phyloP scores from a whole-genome alignment of 2,113 vertebrate genomes.

The Barnardius zonarius region DNA sequence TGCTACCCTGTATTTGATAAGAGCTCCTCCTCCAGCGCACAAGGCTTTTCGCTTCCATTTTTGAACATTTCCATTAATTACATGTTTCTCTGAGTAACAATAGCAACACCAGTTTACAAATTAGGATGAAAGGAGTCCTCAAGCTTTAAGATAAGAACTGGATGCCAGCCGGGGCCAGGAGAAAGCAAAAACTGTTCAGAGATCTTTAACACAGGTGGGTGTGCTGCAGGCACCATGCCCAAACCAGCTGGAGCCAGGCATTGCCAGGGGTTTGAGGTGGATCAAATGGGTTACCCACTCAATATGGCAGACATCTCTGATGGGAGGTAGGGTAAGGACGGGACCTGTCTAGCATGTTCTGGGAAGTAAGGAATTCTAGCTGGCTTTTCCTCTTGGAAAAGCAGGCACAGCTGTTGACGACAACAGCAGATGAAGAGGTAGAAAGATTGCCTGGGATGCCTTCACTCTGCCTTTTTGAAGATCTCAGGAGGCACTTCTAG shows the following conservation, averaged over 20 bases:
- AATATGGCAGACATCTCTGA: neutral
- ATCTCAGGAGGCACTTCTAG: neutral
- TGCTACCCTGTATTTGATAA: neutral
- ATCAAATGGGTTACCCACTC: neutral
- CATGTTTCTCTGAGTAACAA: constrained; percentile 16
- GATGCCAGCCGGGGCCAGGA: neutral
- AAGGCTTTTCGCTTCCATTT: constrained; percentile 16
- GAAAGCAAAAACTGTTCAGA: neutral
- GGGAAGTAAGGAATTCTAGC: neutral
- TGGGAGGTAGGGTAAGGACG: neutral
- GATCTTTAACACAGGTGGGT: neutral
- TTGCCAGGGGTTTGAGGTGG: neutral
- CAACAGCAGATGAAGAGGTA: neutral
- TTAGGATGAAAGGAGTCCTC: constrained; percentile 17
- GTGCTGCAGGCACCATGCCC: neutral
- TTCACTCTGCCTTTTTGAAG: neutral
- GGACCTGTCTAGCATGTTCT: neutral
- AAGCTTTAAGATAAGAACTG: neutral
- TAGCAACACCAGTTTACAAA: neutral
- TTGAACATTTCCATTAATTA: constrained; percentile 22
- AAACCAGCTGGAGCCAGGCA: neutral
- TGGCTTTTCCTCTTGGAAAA: neutral
- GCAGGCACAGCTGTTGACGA: neutral
- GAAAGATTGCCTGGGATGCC: neutral
- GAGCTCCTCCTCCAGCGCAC: constrained; percentile 1